Conservation (phyloP, 2,113 vertebrate genomes). For the Poeciliopsis retropinna region DNA sequence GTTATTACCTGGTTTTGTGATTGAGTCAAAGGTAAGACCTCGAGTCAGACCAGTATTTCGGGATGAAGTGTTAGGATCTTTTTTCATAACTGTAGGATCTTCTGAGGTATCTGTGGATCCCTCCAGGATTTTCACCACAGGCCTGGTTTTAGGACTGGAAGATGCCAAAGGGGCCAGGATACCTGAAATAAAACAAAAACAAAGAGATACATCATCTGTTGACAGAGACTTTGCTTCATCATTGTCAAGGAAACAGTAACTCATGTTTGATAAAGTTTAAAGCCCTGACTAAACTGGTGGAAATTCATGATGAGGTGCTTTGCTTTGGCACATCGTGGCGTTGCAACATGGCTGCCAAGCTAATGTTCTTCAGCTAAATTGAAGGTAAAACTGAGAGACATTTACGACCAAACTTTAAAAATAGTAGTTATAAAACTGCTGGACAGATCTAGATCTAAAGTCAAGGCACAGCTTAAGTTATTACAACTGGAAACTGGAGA, state of each 20-base stretch:
- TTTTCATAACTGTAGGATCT: not conserved
- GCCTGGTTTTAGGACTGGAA: conserved; percentile 61
- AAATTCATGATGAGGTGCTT: not conserved
- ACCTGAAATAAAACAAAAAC: conserved; percentile 19
- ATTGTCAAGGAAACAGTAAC: not conserved
- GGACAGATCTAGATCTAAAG: too few species aligned
- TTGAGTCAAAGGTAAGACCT: conserved; percentile 38
- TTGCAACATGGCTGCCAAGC: not conserved
- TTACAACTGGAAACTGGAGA: too few species aligned
- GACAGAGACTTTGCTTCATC: not conserved
- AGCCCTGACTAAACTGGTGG: not conserved
- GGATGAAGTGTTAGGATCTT: not conserved
- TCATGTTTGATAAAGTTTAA: not conserved
- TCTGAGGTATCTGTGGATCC: conserved; percentile 1
- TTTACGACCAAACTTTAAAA: not conserved
- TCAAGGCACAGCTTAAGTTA: too few species aligned
- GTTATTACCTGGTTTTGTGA: not conserved
- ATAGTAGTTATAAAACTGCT: too few species aligned
- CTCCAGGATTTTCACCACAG: conserved; percentile 19
- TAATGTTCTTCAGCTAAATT: not conserved
- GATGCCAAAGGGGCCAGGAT: conserved; percentile 42
- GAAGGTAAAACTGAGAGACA: not conserved
- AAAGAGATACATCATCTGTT: not conserved
- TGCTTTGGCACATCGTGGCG: not conserved
- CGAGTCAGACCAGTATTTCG: not conserved